Evolutionary conservation across 1,140 invertebrate genomes (phyloP).

Genomic region (Ips nitidus): DNA sequence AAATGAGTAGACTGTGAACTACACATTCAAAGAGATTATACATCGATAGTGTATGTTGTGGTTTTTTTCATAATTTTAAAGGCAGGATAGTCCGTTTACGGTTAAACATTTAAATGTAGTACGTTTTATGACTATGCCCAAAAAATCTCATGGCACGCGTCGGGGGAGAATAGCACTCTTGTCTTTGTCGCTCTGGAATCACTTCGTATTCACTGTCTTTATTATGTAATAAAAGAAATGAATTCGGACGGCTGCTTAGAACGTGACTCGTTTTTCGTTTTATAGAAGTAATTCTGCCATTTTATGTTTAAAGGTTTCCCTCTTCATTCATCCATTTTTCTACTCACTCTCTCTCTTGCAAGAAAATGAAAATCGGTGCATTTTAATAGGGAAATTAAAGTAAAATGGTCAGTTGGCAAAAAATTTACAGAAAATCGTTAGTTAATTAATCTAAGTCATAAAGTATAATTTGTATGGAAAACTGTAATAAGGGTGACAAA

Average conservation of each 20-base stretch:
- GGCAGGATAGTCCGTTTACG: conserved; percentile 46
- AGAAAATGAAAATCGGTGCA: conserved; percentile 27
- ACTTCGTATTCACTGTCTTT: conserved; percentile 44
- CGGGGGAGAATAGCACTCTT: conserved; percentile 38
- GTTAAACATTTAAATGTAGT: conserved; percentile 36
- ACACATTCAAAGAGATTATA: conserved; percentile 51
- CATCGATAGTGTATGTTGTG: conserved; percentile 42
- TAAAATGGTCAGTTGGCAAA: neutral
- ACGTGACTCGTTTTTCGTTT: conserved; percentile 9
- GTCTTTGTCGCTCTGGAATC: conserved; percentile 41
- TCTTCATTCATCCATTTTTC: neutral
- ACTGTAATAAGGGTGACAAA: too few species aligned
- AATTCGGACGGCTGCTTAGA: conserved; percentile 43
- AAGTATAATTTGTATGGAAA: too few species aligned
- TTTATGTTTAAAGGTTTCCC: conserved; percentile 12
- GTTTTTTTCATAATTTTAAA: conserved; percentile 34
- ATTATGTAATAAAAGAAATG: neutral
- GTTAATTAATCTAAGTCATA: too few species aligned
- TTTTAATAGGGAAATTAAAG: conserved; percentile 3
- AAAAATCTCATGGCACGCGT: conserved; percentile 38
- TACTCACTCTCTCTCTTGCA: neutral
- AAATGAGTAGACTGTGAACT: conserved; percentile 51
- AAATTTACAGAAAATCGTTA: too few species aligned
- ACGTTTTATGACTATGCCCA: conserved; percentile 37
- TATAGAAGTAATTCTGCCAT: conserved; percentile 42